A percentile compares a stretch with the other conserved stretches of the same genome.
These are phyloP conservation scores for Drosophila sordidapex DNA, from an alignment of 2,888 invertebrate genomes.

Conservation along the genomic window DNA sequence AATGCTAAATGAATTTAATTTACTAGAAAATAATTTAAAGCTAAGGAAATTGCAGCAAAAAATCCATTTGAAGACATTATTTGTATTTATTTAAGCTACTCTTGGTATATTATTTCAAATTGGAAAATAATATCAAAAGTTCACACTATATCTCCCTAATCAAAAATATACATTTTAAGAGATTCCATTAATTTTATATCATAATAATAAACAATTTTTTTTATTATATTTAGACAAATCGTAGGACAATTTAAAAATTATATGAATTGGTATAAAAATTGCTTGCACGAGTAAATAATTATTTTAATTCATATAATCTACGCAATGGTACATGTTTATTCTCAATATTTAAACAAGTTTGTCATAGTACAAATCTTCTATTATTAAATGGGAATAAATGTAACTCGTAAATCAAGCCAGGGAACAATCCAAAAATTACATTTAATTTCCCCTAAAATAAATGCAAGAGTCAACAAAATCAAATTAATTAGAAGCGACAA, in stretches of 20 bases:
- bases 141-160: not conserved
- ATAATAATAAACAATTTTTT: not conserved
- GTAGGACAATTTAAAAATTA: not conserved
- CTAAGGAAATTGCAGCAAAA: not conserved
- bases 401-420: not conserved
- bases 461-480: conserved; percentile 52
- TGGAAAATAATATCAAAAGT: not conserved
- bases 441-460: conserved; percentile 44
- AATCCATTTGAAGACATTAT: not conserved
- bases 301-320: not conserved
- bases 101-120: not conserved
- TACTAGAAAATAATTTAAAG: not conserved
- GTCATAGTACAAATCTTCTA: not conserved
- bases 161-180: not conserved
- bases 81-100: not conserved
- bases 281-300: not conserved
- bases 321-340: not conserved
- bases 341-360: not conserved
- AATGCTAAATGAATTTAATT: conserved; percentile 6
- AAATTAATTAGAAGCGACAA: conserved; percentile 72
- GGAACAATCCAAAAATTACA: not conserved
- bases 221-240: not conserved
- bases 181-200: not conserved
- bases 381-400: not conserved
- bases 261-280: not conserved